Conservation (phyloP, 2,888 invertebrate species). For the Tenthredo amoena region DNA sequence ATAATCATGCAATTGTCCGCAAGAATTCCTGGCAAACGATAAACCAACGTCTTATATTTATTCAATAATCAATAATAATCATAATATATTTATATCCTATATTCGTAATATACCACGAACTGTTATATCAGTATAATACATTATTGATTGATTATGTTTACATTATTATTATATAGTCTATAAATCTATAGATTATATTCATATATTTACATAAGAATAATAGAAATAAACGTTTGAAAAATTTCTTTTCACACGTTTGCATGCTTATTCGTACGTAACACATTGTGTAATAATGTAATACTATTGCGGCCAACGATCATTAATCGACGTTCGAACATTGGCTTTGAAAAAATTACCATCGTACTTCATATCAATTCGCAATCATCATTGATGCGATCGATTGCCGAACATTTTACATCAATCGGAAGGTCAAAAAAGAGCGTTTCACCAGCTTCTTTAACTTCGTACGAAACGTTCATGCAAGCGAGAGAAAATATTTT, state of each 20-base stretch:
- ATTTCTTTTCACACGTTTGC: slow-evolving; percentile 60
- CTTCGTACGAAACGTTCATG: slow-evolving; percentile 55
- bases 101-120: slow-evolving; percentile 73
- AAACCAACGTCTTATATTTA: slow-evolving; percentile 65
- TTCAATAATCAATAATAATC: slow-evolving; percentile 67
- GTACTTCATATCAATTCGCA: background rate
- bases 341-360: background rate
- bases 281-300: background rate
- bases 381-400: background rate
- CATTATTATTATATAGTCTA: slow-evolving; percentile 68
- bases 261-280: slow-evolving; percentile 56
- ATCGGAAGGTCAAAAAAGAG: background rate
- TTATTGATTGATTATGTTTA: slow-evolving; percentile 75
- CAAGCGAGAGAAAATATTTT: slow-evolving; percentile 60
- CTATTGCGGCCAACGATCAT: background rate
- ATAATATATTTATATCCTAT: slow-evolving; percentile 62
- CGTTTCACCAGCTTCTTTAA: background rate
- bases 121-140: slow-evolving; percentile 76
- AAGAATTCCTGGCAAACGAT: slow-evolving; percentile 61
- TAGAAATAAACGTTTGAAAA: slow-evolving; percentile 24
- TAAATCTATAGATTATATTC: slow-evolving; percentile 73
- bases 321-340: background rate
- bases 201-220: slow-evolving; percentile 74
- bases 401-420: background rate
- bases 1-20: slow-evolving; percentile 41